A percentile compares a stretch with the other conserved stretches of the same genome.
Conservation (phyloP, 2,888 invertebrate species). For the Meta bourneti region DNA sequence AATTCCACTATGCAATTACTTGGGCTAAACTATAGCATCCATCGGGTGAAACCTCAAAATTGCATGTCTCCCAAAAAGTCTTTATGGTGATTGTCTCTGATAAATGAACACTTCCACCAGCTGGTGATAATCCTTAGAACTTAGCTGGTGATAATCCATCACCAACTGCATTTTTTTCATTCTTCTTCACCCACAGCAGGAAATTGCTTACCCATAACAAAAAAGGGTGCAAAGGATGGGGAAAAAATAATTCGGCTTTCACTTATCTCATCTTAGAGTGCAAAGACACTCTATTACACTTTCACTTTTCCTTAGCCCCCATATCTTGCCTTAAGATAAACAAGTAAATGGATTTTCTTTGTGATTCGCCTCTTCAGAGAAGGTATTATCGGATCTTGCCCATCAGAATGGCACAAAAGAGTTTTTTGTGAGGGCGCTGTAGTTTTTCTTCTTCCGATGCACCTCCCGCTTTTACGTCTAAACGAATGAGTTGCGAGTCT, state of each 20-base stretch:
- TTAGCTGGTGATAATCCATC: conserved; percentile 37
- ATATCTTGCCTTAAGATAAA: conserved; percentile 64
- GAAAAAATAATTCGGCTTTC: conserved; percentile 6
- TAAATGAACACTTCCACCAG: conserved; percentile 19
- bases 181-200: not conserved
- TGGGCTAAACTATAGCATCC: not conserved
- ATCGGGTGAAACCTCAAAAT: not conserved
- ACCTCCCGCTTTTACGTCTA: conserved; percentile 18
- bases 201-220: conserved; percentile 32
- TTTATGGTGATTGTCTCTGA: conserved; percentile 22
- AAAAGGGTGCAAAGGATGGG: not conserved
- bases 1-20: not conserved
- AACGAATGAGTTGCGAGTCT: conserved; percentile 45
- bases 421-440: conserved; percentile 42
- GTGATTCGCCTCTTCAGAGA: conserved; percentile 49
- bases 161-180: not conserved
- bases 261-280: conserved; percentile 46
- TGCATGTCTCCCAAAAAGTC: not conserved
- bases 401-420: conserved; percentile 56
- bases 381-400: conserved; percentile 55
- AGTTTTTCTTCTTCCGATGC: conserved; percentile 26
- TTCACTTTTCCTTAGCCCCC: conserved; percentile 17
- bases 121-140: conserved; percentile 25
- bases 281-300: conserved; percentile 47
- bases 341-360: conserved; percentile 70